Percentiles rank a stretch among this genome's conserved stretches.
These are phyloP conservation scores for Plemyria rubiginata DNA, from an alignment of 2,888 invertebrate genomes.

Conservation along the genomic window DNA sequence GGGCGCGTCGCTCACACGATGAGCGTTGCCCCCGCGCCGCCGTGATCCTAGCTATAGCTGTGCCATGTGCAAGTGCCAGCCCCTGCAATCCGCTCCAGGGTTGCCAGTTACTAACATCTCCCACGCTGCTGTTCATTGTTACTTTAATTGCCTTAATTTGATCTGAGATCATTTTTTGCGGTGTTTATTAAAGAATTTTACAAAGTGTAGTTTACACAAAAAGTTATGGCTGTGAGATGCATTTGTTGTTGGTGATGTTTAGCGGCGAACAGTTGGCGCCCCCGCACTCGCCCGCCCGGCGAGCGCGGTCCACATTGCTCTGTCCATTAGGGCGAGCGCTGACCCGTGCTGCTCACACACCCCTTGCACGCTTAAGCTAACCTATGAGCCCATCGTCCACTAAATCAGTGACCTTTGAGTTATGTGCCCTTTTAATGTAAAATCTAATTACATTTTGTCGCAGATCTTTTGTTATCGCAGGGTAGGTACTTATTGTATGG, in stretches of 20 bases:
- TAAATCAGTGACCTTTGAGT: constrained; percentile 69
- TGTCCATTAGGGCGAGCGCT: constrained; percentile 68
- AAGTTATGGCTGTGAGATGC: constrained; percentile 2
- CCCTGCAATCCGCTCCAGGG: constrained; percentile 35
- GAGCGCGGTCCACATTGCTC: constrained; percentile 51
- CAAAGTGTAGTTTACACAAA: constrained; percentile 3
- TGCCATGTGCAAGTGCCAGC: constrained; percentile 28
- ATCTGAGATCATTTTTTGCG: constrained; percentile 36
- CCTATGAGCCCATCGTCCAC: constrained; percentile 56
- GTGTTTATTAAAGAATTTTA: constrained; percentile 20
- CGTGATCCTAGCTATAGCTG: constrained; percentile 31
- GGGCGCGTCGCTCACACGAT: constrained; percentile 81
- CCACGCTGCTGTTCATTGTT: constrained; percentile 58
- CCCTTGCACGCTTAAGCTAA: constrained; percentile 53
- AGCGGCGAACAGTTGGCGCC: constrained; percentile 31
- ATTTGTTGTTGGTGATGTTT: constrained; percentile 16
- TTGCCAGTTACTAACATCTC: constrained; percentile 60
- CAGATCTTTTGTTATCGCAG: constrained; percentile 48
- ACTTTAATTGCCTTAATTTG: constrained; percentile 50
- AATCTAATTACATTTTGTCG: constrained; percentile 54
- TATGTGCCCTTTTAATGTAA: constrained; percentile 52
- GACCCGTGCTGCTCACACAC: constrained; percentile 67
- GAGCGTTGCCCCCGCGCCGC: constrained; percentile 76
- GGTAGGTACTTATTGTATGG: constrained; percentile 42
- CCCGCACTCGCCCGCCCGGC: constrained; percentile 44